phyloP scores from a whole-genome alignment of 2,888 invertebrate species.

The Ceratothoa steindachneri region DNA sequence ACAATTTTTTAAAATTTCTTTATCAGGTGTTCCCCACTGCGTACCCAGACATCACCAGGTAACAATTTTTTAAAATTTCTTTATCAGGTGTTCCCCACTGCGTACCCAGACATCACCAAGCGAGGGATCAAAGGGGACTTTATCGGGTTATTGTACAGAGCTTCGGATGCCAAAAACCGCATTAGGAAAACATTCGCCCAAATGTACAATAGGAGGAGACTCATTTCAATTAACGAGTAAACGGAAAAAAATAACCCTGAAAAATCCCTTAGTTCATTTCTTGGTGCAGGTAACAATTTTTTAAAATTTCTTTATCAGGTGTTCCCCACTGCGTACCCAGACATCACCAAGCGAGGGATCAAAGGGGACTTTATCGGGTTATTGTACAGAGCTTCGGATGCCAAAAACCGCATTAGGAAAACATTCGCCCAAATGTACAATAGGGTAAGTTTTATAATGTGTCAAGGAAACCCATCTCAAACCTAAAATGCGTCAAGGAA shows the following conservation, averaged over 20 bases:
- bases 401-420: background rate
- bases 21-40: slow-evolving; percentile 33
- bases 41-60: background rate
- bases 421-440: slow-evolving; percentile 18
- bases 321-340: slow-evolving; percentile 19
- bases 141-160: slow-evolving; percentile 18
- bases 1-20: no score
- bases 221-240: no score
- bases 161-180: background rate
- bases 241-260: no score
- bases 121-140: slow-evolving; percentile 25
- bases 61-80: no score
- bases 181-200: slow-evolving; percentile 5
- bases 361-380: slow-evolving; percentile 35
- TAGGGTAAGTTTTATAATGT: slow-evolving; percentile 14
- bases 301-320: no score
- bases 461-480: no score
- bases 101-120: background rate
- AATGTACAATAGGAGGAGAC: slow-evolving; percentile 21
- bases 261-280: no score
- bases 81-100: slow-evolving; percentile 33
- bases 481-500: no score
- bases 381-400: background rate
- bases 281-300: no score
- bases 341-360: background rate